Conservation (phyloP, 2,797 vertebrate genomes). For the Avahi laniger region DNA sequence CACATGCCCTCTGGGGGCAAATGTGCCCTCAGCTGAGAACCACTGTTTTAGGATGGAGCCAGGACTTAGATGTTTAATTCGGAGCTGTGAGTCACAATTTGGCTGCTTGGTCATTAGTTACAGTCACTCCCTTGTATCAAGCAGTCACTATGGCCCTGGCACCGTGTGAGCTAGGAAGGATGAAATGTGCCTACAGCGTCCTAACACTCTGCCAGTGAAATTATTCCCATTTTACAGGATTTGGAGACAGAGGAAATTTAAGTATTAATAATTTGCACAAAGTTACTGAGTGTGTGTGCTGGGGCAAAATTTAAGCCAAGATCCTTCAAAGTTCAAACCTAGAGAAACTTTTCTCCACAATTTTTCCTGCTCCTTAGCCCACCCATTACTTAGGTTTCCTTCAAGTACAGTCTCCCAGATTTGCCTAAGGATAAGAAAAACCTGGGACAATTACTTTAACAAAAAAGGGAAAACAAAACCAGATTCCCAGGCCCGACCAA, state of each 20-base stretch:
- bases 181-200: background rate
- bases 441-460: background rate
- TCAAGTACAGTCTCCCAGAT: background rate
- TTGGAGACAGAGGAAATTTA: background rate
- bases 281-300: background rate
- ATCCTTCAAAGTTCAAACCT: background rate
- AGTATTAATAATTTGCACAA: background rate
- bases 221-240: background rate
- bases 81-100: background rate
- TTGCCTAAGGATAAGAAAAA: background rate
- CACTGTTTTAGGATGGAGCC: background rate
- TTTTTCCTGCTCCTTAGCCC: background rate
- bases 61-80: background rate
- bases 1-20: background rate
- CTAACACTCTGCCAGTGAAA: background rate
- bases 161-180: accelerated
- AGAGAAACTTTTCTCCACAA: background rate
- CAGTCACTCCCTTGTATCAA: background rate
- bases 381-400: background rate
- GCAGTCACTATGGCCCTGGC: background rate
- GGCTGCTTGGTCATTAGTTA: background rate
- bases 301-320: background rate
- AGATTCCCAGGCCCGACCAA: background rate
- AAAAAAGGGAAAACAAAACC: background rate
- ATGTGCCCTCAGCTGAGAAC: background rate